These are phyloP conservation scores for Rhopalosiphum padi DNA, from an alignment of 1,140 invertebrate genomes.

Conservation along the genomic window DNA sequence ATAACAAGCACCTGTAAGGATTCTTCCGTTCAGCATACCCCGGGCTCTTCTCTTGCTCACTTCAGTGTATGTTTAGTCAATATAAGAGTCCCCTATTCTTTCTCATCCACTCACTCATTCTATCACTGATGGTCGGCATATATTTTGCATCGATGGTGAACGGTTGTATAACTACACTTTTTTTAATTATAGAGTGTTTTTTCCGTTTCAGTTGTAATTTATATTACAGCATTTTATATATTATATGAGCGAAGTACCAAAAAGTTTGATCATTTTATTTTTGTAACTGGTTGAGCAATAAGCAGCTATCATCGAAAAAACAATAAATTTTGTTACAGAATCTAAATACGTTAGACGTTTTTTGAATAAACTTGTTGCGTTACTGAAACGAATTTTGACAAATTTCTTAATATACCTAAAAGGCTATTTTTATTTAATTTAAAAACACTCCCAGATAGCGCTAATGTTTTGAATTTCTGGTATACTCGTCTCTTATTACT, in stretches of 20 bases:
- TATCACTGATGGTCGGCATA: neutral
- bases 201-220: neutral
- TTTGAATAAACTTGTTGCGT: constrained; percentile 29
- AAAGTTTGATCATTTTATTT: neutral
- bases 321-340: neutral
- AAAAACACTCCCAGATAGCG: constrained; percentile 11
- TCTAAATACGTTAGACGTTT: neutral
- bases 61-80: constrained; percentile 30
- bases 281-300: neutral
- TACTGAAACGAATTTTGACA: neutral
- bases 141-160: neutral
- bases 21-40: constrained; percentile 19
- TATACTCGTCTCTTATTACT: neutral
- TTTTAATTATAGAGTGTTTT: neutral
- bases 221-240: neutral
- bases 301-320: neutral
- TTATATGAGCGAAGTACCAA: neutral
- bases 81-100: neutral
- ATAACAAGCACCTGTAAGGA: constrained; percentile 57
- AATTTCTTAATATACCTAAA: neutral
- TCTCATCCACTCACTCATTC: neutral
- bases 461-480: neutral
- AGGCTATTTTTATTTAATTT: neutral
- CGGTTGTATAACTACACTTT: neutral
- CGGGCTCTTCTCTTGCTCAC: neutral